Percentiles rank a stretch among this genome's conserved stretches.
These are phyloP conservation scores for Micrasema minimum DNA, from an alignment of 1,140 invertebrate genomes.

Conservation along the genomic window DNA sequence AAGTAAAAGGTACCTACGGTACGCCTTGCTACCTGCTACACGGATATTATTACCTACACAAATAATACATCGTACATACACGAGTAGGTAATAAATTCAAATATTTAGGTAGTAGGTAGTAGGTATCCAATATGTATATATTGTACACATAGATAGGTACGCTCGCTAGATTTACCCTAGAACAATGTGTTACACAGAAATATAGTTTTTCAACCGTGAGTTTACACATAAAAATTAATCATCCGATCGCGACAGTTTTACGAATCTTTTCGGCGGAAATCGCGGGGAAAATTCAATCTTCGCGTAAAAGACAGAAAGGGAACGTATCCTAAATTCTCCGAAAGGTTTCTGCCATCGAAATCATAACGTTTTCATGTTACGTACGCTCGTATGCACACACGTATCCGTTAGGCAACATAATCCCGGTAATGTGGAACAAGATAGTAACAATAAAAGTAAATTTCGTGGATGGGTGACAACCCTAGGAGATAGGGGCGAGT, in stretches of 20 bases:
- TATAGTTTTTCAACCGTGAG: conserved; percentile 4
- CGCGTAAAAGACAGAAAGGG: conserved; percentile 6
- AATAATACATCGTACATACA: too few relatives aligned
- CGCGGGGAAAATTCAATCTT: conserved; percentile 27
- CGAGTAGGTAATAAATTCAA: too few relatives aligned
- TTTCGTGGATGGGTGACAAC: conserved; percentile 52
- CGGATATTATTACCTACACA: too few relatives aligned
- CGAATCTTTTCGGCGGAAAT: conserved; percentile 31
- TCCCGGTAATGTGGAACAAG: conserved; percentile 53
- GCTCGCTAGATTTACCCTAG: too few relatives aligned
- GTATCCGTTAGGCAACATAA: conserved; percentile 50
- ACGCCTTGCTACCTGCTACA: too few relatives aligned
- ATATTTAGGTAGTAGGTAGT: too few relatives aligned
- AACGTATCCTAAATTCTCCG: conserved; percentile 4
- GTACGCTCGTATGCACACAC: conserved; percentile 46
- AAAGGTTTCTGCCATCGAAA: conserved; percentile 6
- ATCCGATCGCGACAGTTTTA: conserved; percentile 30
- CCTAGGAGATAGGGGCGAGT: conserved; percentile 19
- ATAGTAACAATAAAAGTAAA: conserved; percentile 54
- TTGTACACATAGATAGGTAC: too few relatives aligned
- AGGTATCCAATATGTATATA: too few relatives aligned
- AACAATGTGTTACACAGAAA: too few relatives aligned
- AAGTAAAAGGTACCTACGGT: too few relatives aligned
- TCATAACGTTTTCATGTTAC: conserved; percentile 25
- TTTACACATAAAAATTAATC: conserved; percentile 39